Evolutionary conservation across 2,113 vertebrate species (phyloP).

Genomic region (Elephas maximus): DNA sequence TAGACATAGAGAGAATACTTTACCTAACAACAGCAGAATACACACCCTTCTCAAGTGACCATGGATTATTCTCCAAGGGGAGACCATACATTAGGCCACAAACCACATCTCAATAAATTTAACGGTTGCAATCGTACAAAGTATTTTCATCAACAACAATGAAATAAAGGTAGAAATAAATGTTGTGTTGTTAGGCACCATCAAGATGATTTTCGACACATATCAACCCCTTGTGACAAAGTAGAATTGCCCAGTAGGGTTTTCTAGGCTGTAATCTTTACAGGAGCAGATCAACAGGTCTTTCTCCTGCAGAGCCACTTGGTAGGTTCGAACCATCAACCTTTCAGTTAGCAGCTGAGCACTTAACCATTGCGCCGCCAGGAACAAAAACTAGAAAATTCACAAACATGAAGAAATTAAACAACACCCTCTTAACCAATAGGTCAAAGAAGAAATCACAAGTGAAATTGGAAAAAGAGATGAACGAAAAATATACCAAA

Average conservation of each 20-base stretch:
- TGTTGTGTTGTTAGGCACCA: neutral
- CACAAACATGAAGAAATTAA: neutral
- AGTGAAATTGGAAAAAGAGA: neutral
- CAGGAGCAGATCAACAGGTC: neutral
- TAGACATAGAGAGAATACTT: neutral
- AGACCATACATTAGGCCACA: neutral
- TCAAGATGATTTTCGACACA: neutral
- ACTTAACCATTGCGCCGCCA: neutral
- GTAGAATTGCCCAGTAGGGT: neutral
- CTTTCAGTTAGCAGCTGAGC: neutral
- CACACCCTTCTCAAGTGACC: neutral
- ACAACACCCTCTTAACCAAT: neutral
- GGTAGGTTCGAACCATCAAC: neutral
- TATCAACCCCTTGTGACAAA: neutral
- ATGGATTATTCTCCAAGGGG: neutral
- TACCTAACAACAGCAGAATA: neutral
- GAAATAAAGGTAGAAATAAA: neutral
- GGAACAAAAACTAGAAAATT: neutral
- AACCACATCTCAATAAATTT: neutral
- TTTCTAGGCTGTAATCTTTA: neutral
- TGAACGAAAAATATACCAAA: neutral
- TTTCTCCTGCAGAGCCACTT: neutral
- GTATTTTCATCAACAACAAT: neutral
- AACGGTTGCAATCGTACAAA: neutral
- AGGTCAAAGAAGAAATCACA: neutral